Base-by-base conservation (phyloP, 2,113 vertebrate genomes). In the Takifugu bimaculatus region DNA sequence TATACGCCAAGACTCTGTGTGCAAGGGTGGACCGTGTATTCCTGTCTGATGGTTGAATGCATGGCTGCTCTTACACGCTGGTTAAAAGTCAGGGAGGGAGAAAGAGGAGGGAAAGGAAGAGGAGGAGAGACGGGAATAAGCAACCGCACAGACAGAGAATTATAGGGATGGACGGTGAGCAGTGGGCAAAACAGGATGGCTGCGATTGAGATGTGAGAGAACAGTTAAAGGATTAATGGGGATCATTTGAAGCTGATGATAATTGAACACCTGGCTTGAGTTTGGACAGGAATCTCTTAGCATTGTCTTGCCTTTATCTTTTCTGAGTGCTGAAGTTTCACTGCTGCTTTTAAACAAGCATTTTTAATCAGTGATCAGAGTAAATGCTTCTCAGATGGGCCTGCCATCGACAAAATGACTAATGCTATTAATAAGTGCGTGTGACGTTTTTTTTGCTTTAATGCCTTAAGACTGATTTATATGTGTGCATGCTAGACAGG, bases 21-120 rank as follows among this genome's bases (percentile, higher is more conserved):
- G 59, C 50, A 72, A 60, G 78, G 48, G 63, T 26, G 45, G 71
- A 73, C 63, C 81, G 81, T 78, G 82, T 85, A 74, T 70, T 77
- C 74, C 84, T 82, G 87, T 87, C 84, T 88, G 88, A 90, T 88
- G 88, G 87, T 90, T 90, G 87, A 90, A 88, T 65, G 88, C 87
- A 87, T 68, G 88, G 77, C 84, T 89, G 83, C 85, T 52, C 80
- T 81, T 87, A 86, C 86, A 89, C 84, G 86, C 89, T 88, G 84
- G 82, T 89, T 89, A 87, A 80, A 84, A 88, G 82, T 74, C 75
- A 50, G 65, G 65, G 66, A 75, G 81, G 74, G 71, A 77, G 73
- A 63, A 68, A 78, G 57, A 28, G 71, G 54, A 11, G 12, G 35
- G 57, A 65, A 77, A 74, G 77, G 70, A 70, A 74, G 74, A 71